Base-by-base conservation (phyloP, 2,113 vertebrate genomes). In the Festucalex cinctus region DNA sequence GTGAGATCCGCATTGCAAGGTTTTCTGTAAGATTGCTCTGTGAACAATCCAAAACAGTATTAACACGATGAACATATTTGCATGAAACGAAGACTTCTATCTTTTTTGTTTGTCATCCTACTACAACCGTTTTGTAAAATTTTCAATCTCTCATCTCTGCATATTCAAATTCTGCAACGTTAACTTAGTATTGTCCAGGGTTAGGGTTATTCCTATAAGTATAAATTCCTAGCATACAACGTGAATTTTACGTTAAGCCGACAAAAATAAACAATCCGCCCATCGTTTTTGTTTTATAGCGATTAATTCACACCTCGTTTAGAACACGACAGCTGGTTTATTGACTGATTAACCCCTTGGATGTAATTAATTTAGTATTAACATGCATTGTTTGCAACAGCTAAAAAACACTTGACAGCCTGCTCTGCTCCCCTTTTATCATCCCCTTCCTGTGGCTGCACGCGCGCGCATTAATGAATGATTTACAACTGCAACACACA, bases 331-430 rank as follows among this genome's bases (percentile, higher is more conserved):
- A 63, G 56, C 61, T 28, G 37, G 36, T 70, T 73, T 46, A 63
- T 57, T 56, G 75, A 65, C 58, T 9, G 56, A 76, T 84, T 77
- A 83, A 77, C 68, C 80, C 57, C 22, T 67, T 26, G 56, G 53
- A 64, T 74, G 78, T 60, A 62, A 75, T 84, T 80, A 74, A 20
- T 72, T 58, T 57, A 13, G n/a, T 64, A 73, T 71, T 69, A 71
- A 80, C 73, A 69, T 78, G 53, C 68, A 75, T 66, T 65, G 57
- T 59, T 81, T 74, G 72, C 63, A 66, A 37, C 65, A 77, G 78
- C 69, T 65, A 60, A 75, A 61, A n/a, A 76, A 86, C 78, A 79
- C 62, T 63, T 32, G 56, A 65, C 71, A 65, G 46, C 59, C 59
- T 17, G 9, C 54, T 70, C 75, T 63, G 69, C 35, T 35, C 66